Conservation (phyloP, 2,888 invertebrate species). For the Mythimna pallens region DNA sequence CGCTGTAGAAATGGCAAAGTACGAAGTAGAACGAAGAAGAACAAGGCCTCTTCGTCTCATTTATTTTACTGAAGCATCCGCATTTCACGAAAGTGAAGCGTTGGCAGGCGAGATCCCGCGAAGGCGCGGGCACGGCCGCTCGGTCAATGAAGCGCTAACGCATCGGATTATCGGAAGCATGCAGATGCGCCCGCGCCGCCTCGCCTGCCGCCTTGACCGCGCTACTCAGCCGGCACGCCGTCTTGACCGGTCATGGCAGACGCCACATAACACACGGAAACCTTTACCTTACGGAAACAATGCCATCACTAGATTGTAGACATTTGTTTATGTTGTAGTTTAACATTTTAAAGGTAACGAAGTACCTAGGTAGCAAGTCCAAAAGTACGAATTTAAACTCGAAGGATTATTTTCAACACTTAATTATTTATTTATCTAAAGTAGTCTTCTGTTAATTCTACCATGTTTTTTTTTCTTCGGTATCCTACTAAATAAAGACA, state of each 20-base stretch:
- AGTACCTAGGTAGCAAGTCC: no score
- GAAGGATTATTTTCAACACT: no score
- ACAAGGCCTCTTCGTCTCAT: background rate
- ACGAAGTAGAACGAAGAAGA: background rate
- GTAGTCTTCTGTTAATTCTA: no score
- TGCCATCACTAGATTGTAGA: no score
- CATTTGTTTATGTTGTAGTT: no score
- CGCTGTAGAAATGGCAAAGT: background rate
- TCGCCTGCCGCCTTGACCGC: conserved; percentile 80
- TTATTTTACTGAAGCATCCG: conserved; percentile 19
- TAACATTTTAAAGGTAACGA: no score
- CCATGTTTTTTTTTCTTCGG: no score
- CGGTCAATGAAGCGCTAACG: conserved; percentile 60
- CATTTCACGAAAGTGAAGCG: conserved; percentile 28
- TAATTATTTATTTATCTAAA: no score
- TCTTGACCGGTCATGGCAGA: conserved; percentile 65
- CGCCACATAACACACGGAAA: conserved; percentile 56
- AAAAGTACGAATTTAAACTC: no score
- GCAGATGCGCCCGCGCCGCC: conserved; percentile 63
- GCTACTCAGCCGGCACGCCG: conserved; percentile 72
- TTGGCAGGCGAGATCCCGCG: conserved; percentile 3
- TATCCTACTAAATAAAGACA: no score
- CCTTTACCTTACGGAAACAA: conserved; percentile 16
- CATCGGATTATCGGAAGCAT: conserved; percentile 73
- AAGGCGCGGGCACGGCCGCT: conserved; percentile 13